phyloP scores from a whole-genome alignment of 2,797 vertebrate species.

The Leucoraja ocellata region DNA sequence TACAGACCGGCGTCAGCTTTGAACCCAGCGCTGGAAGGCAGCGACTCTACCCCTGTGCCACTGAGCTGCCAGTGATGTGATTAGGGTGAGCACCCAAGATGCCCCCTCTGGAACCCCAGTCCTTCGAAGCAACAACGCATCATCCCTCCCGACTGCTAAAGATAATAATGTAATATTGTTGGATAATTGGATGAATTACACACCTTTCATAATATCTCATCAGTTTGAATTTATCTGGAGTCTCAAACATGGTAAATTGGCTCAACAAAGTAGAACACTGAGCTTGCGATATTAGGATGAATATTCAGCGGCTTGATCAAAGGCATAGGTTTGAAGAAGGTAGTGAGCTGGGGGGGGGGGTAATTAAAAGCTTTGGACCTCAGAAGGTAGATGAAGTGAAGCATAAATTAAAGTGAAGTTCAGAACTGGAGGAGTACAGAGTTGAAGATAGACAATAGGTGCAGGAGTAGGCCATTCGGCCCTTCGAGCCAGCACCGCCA shows the following conservation, averaged over 20 bases:
- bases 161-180: not conserved
- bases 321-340: not conserved
- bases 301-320: not conserved
- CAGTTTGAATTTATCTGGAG: not conserved
- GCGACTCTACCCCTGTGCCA: no score
- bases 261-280: not conserved
- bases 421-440: not conserved
- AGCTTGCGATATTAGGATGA: not conserved
- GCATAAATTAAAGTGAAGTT: not conserved
- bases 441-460: no score
- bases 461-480: no score
- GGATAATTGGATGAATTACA: not conserved
- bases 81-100: not conserved
- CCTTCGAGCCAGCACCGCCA: no score
- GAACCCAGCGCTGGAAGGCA: no score
- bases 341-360: not conserved
- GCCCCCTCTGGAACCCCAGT: not conserved
- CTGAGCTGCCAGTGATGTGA: not conserved
- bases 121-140: not conserved
- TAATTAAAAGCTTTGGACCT: not conserved
- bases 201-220: not conserved
- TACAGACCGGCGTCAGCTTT: no score
- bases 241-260: not conserved
- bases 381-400: not conserved
- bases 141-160: not conserved